phyloP scores from a whole-genome alignment of 2,797 vertebrate genomes.

The Takifugu rubripes region DNA sequence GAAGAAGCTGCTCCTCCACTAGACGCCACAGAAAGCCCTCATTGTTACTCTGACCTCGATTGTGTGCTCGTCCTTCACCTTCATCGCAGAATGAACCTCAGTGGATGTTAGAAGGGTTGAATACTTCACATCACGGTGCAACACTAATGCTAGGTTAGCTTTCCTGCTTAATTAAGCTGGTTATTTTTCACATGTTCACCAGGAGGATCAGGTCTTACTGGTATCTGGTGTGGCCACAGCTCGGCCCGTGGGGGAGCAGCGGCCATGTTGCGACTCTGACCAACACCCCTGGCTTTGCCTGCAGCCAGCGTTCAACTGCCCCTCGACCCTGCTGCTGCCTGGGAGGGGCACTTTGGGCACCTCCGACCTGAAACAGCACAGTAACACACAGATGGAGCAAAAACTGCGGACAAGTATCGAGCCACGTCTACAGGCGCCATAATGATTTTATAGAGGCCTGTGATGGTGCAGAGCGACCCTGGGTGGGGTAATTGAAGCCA shows the following conservation, averaged over 20 bases:
- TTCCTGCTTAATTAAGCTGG: neutral
- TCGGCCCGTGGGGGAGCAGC: slow-evolving; percentile 72
- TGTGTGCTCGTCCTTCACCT: too few species aligned
- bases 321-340: slow-evolving; percentile 38
- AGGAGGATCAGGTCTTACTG: slow-evolving; percentile 60
- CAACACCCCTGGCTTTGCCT: slow-evolving; percentile 35
- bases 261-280: slow-evolving; percentile 58
- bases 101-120: neutral
- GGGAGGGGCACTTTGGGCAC: slow-evolving; percentile 46
- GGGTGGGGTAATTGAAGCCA: slow-evolving; percentile 76
- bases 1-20: slow-evolving; percentile 88
- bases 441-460: slow-evolving; percentile 70
- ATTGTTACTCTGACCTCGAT: neutral
- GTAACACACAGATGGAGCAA: neutral
- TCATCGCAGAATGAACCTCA: too few species aligned
- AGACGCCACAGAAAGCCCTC: slow-evolving; percentile 4
- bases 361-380: slow-evolving; percentile 70
- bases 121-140: too few species aligned
- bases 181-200: neutral
- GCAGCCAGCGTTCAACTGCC: slow-evolving; percentile 28
- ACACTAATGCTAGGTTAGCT: too few species aligned
- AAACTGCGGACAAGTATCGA: slow-evolving; percentile 30
- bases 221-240: slow-evolving; percentile 71
- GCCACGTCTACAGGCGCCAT: slow-evolving; percentile 61
- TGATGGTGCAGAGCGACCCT: slow-evolving; percentile 62